phyloP scores from a whole-genome alignment of 2,797 vertebrate genomes.

The Arrhamphus sclerolepis region DNA sequence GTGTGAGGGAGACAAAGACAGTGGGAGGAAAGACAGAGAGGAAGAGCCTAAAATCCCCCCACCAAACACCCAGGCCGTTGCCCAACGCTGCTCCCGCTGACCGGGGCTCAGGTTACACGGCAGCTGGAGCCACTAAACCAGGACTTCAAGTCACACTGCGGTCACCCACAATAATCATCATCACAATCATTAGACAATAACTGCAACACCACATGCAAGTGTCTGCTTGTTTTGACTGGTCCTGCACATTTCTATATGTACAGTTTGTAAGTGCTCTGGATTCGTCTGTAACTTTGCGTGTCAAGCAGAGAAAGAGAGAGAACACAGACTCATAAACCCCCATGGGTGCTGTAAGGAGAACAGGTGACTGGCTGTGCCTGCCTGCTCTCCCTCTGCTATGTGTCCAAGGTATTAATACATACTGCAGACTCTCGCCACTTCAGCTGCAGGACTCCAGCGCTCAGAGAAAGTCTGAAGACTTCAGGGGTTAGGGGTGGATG shows the following conservation, averaged over 20 bases:
- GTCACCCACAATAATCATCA: conserved; percentile 68
- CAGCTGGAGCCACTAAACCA: conserved; percentile 73
- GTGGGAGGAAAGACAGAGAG: conserved; percentile 57
- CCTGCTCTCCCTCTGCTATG: conserved; percentile 26
- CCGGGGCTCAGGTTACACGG: conserved; percentile 78
- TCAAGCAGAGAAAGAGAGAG: conserved; percentile 1
- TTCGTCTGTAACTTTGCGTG: conserved; percentile 1
- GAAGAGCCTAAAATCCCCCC: conserved; percentile 66
- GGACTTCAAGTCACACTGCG: conserved; percentile 73
- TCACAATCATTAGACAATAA: conserved; percentile 61
- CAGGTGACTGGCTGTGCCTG: conserved; percentile 44
- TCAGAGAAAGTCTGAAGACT: conserved; percentile 23
- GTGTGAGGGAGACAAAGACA: conserved; percentile 50
- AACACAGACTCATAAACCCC: background rate
- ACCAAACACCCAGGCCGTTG: conserved; percentile 57
- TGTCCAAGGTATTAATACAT: conserved; percentile 59
- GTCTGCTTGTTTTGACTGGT: background rate
- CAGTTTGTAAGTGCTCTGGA: background rate
- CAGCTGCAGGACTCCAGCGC: conserved; percentile 12
- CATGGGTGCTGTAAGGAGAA: conserved; percentile 38
- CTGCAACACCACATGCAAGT: conserved; percentile 11
- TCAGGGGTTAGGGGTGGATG: conserved; percentile 22
- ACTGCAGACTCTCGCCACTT: conserved; percentile 36
- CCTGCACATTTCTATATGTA: background rate
- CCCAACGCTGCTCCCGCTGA: conserved; percentile 76